Evolutionary conservation across 1,140 invertebrate species (phyloP).

Genomic region (Teleopsis dalmanni): DNA sequence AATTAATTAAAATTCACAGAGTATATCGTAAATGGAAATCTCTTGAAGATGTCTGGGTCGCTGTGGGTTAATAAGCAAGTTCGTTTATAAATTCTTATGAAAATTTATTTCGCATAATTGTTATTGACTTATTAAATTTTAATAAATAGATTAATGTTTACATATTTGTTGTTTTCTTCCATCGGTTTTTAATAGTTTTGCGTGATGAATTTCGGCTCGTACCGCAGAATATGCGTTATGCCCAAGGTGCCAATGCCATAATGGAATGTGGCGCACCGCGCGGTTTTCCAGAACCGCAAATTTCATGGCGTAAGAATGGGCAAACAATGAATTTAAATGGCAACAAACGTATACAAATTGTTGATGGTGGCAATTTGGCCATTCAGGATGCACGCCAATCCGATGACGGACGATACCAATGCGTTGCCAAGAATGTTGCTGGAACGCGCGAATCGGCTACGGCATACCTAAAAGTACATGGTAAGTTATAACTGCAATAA

Average conservation of each 20-base stretch:
- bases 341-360: conserved; percentile 60
- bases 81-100: too few species aligned
- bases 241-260: conserved; percentile 74
- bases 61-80: too few species aligned
- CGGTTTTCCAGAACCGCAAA: conserved; percentile 76
- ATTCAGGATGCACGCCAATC: conserved; percentile 70
- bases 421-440: conserved; percentile 75
- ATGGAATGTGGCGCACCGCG: conserved; percentile 78
- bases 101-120: too few species aligned
- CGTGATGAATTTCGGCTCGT: conserved; percentile 76
- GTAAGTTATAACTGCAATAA: too few species aligned
- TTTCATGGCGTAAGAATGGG: conserved; percentile 78
- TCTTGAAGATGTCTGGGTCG: too few species aligned
- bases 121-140: too few species aligned
- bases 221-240: conserved; percentile 66
- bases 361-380: conserved; percentile 70
- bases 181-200: conserved; percentile 51
- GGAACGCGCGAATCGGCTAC: conserved; percentile 67
- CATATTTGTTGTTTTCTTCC: not conserved
- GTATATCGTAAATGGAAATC: too few species aligned
- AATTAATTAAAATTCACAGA: too few species aligned
- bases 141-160: not conserved
- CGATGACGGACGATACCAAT: conserved; percentile 78
- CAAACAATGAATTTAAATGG: conserved; percentile 58
- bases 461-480: conserved; percentile 71